A percentile compares a stretch with the other conserved stretches of the same genome.
phyloP scores from a whole-genome alignment of 2,888 invertebrate genomes.

The Ophion ventricosus region DNA sequence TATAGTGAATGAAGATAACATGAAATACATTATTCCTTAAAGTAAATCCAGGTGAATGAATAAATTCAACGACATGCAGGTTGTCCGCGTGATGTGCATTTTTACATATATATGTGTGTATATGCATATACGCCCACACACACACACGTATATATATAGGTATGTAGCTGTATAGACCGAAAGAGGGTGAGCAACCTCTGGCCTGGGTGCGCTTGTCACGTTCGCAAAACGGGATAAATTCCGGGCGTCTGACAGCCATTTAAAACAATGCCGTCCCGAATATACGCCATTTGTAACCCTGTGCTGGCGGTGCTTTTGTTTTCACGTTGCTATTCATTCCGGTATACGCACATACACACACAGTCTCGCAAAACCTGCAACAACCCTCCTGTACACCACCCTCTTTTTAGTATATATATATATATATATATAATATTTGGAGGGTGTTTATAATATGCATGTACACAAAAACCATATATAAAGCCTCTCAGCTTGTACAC shows the following conservation, averaged over 20 bases:
- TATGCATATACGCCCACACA: background rate
- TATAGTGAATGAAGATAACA: background rate
- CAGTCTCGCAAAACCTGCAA: slow-evolving; percentile 17
- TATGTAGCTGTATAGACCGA: slow-evolving; percentile 1
- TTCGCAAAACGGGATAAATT: slow-evolving; percentile 82
- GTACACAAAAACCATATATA: slow-evolving; percentile 34
- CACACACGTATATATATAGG: background rate
- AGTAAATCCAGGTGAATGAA: slow-evolving; percentile 76
- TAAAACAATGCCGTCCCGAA: slow-evolving; percentile 83
- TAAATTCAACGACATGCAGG: slow-evolving; percentile 78
- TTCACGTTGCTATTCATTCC: slow-evolving; percentile 81
- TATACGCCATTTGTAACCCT: slow-evolving; percentile 82
- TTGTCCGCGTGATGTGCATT: slow-evolving; percentile 34
- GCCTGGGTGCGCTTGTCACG: slow-evolving; percentile 79
- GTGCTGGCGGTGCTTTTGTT: slow-evolving; percentile 78
- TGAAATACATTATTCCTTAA: slow-evolving; percentile 25
- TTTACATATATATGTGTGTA: background rate
- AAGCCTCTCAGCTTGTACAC: slow-evolving; percentile 52
- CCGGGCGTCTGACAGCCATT: slow-evolving; percentile 82
- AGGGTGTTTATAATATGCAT: slow-evolving; percentile 34
- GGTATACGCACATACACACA: slow-evolving; percentile 65
- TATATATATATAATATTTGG: slow-evolving; percentile 20
- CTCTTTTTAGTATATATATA: slow-evolving; percentile 25
- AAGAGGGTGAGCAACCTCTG: slow-evolving; percentile 32
- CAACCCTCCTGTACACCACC: slow-evolving; percentile 28